Evolutionary conservation across 2,888 invertebrate species (phyloP), one percentile per base, ranked within the genome.

Genomic region (Ochropleura plecta): DNA sequence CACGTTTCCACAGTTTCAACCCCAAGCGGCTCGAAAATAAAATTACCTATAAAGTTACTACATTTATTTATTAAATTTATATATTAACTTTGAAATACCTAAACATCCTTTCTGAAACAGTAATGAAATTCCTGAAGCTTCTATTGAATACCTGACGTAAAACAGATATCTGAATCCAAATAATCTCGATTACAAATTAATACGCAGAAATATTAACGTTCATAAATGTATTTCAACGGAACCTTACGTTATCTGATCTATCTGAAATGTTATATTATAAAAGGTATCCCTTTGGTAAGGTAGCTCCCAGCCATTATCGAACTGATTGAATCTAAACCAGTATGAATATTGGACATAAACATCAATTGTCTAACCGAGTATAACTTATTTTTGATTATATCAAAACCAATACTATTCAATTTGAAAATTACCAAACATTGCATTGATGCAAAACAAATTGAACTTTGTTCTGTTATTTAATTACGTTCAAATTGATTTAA

Each of bases 371-470:
- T 3, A 51, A 64, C 51, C 42, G 48, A 10, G 8, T 20, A 63
- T 5, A 59, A 62, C 16, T 60, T 40, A 30, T 6, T 62, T 55
- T 78, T 60, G 65, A 63, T 70, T 46, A 40, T 51, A 70, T 49
- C 55, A 63, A 55, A 76, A 55, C 30, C 42, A 40, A 46, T 18
- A 40, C 40, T 42, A 42, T 48, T 75, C n/a, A 6, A 68, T 57
- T 49, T 3, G 49, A 76, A 78, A 64, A 78, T 78, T n/a, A 51
- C 0, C 12, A 63, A 57, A 57, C 42, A n/a, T 10, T 48, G 12
- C 49, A 49, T 8, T 20, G 16, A 20, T 30, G 12, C n/a, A 5
- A 40, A 18, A 2, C 14, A 49, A 68, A 49, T 44, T 68, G 44
- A 44, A 51, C 59, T 49, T 51, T 49, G 46, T 30, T 44, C 5